Evolutionary conservation across 1,140 invertebrate species (phyloP).

Genomic region (Sycobia sp.): DNA sequence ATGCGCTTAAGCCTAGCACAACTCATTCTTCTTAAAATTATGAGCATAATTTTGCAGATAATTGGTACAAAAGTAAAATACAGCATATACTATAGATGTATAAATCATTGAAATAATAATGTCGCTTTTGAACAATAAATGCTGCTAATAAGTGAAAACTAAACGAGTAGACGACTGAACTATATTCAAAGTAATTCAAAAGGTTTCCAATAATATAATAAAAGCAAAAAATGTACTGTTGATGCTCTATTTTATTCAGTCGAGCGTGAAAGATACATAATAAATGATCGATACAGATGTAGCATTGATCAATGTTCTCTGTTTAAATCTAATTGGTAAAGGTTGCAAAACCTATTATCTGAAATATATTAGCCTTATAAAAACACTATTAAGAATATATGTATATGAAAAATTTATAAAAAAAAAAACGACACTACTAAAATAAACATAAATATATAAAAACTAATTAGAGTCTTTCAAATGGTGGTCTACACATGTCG

Average conservation of each 20-base stretch:
- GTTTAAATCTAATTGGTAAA: conserved; percentile 27
- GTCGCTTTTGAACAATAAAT: no score
- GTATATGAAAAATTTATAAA: conserved; percentile 32
- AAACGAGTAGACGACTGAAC: no score
- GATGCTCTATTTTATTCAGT: conserved; percentile 36
- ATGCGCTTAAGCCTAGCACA: no score
- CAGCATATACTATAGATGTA: no score
- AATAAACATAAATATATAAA: conserved; percentile 34
- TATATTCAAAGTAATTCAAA: no score
- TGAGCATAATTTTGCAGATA: no score
- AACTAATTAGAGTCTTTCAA: conserved; percentile 28
- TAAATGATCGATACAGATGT: conserved; percentile 33
- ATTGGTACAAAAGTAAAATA: no score
- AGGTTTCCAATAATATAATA: neutral
- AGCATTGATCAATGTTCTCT: conserved; percentile 18
- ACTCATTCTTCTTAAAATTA: no score
- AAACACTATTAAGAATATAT: conserved; percentile 32
- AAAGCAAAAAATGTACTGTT: conserved; percentile 7
- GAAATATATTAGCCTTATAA: conserved; percentile 35
- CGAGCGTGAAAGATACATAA: conserved; percentile 35
- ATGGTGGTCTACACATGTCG: conserved; percentile 20
- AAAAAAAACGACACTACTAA: conserved; percentile 26
- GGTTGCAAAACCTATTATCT: conserved; percentile 30
- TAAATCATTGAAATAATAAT: no score
- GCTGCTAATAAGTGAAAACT: no score